phyloP scores from a whole-genome alignment of 2,113 vertebrate species.

The Oncorhynchus mykiss region DNA sequence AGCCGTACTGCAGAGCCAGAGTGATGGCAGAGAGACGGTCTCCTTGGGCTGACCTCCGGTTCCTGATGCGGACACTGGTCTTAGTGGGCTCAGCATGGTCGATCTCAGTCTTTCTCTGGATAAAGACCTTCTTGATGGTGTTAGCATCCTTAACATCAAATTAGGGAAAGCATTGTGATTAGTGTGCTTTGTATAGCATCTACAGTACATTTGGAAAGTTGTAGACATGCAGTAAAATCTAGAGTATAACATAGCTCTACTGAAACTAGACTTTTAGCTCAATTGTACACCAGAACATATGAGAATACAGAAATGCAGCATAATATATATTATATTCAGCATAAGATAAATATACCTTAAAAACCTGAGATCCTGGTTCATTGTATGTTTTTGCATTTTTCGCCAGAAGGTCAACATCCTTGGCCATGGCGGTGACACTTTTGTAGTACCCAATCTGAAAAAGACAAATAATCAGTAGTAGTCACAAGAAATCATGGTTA shows the following conservation, averaged over 20 bases:
- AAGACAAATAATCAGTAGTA: slow-evolving; percentile 4
- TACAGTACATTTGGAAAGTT: too few relatives aligned
- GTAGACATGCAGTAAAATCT: too few relatives aligned
- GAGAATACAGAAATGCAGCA: too few relatives aligned
- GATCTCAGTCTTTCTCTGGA: slow-evolving; percentile 93
- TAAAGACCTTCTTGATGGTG: slow-evolving; percentile 96
- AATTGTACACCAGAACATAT: background rate
- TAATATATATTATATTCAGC: too few relatives aligned
- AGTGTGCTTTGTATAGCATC: background rate
- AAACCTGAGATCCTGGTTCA: slow-evolving; percentile 98
- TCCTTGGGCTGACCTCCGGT: slow-evolving; percentile 92
- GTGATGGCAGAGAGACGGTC: slow-evolving; percentile 92
- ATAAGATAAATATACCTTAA: slow-evolving; percentile 81
- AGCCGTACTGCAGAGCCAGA: slow-evolving; percentile 90
- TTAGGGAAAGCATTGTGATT: background rate
- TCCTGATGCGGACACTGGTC: slow-evolving; percentile 95
- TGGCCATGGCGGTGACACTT: slow-evolving; percentile 93
- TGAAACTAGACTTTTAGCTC: background rate
- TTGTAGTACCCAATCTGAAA: slow-evolving; percentile 89
- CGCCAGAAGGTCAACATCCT: slow-evolving; percentile 94
- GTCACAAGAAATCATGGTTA: background rate
- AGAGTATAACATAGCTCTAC: background rate
- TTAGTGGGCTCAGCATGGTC: slow-evolving; percentile 93
- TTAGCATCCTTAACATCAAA: slow-evolving; percentile 88
- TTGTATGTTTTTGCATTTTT: slow-evolving; percentile 99